phyloP scores from a whole-genome alignment of 2,888 invertebrate genomes.

The Prosopocoilus inquinatus region DNA sequence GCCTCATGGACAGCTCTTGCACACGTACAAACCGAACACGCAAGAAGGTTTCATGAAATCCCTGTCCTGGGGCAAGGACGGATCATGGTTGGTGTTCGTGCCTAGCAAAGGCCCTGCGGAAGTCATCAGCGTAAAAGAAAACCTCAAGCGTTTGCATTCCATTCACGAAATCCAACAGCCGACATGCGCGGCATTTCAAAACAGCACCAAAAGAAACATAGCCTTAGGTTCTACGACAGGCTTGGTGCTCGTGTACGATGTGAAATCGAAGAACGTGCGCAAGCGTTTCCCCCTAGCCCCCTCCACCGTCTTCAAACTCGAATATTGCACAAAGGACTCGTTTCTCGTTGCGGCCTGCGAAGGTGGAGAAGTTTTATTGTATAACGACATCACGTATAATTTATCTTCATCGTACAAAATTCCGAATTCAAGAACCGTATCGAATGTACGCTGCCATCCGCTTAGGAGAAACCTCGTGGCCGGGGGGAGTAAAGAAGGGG shows the following conservation, averaged over 20 bases:
- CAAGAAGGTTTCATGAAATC: constrained; percentile 39
- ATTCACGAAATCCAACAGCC: constrained; percentile 43
- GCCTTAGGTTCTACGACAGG: constrained; percentile 43
- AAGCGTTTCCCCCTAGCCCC: constrained; percentile 39
- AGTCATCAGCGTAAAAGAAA: constrained; percentile 43
- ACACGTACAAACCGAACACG: constrained; percentile 48
- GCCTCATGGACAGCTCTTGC: constrained; percentile 56
- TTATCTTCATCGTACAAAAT: constrained; percentile 38
- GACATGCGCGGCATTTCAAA: constrained; percentile 45
- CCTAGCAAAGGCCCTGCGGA: constrained; percentile 43
- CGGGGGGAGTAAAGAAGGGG: constrained; percentile 45
- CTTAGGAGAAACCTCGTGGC: constrained; percentile 40
- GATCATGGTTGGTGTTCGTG: constrained; percentile 46
- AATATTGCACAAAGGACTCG: constrained; percentile 43
- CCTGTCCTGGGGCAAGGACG: constrained; percentile 48
- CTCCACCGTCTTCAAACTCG: constrained; percentile 38
- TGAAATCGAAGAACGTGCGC: constrained; percentile 40
- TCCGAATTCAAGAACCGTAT: constrained; percentile 42
- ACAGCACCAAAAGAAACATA: constrained; percentile 41
- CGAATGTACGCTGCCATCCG: constrained; percentile 40
- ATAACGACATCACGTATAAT: constrained; percentile 39
- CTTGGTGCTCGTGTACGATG: constrained; percentile 44
- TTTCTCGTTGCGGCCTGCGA: constrained; percentile 43
- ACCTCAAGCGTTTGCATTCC: constrained; percentile 40
- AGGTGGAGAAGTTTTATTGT: constrained; percentile 43